phyloP scores from a whole-genome alignment of 2,113 vertebrate species.

The Microcebus griseorufus region DNA sequence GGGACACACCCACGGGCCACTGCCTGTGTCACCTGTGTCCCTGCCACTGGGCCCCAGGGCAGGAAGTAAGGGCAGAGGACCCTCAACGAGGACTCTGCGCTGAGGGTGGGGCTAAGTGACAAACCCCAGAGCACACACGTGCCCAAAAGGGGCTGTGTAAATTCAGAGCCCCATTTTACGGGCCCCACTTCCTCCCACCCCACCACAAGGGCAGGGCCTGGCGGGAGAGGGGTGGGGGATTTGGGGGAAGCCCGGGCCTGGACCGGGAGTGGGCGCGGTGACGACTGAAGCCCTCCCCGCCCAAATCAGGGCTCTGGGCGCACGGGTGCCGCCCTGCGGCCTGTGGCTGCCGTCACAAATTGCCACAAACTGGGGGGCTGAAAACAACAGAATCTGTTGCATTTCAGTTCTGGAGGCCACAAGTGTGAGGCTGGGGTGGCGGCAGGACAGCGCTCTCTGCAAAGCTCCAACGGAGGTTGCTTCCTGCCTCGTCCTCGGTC shows the following conservation, averaged over 20 bases:
- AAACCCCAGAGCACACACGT: background rate
- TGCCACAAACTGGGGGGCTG: fast-evolving
- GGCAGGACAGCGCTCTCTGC: background rate
- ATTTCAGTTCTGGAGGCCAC: background rate
- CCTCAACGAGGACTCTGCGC: fast-evolving
- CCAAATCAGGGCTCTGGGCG: background rate
- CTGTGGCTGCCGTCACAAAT: background rate
- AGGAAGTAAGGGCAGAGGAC: background rate
- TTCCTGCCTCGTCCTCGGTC: fast-evolving
- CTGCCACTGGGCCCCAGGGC: fast-evolving
- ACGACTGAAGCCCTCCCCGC: fast-evolving
- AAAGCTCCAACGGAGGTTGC: background rate
- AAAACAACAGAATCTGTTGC: fast-evolving
- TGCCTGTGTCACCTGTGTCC: background rate
- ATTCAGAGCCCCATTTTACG: background rate
- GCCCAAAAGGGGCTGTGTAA: no score
- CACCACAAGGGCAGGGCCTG: background rate
- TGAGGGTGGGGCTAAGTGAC: no score
- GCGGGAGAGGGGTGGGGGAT: background rate
- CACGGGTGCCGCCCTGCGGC: fast-evolving
- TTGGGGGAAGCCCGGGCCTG: background rate
- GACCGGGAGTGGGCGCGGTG: fast-evolving
- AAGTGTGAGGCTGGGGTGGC: no score
- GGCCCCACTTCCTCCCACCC: background rate
- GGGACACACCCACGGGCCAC: background rate